These are phyloP conservation scores for Papilio polyxenes DNA, from an alignment of 1,140 invertebrate genomes.

Conservation along the genomic window DNA sequence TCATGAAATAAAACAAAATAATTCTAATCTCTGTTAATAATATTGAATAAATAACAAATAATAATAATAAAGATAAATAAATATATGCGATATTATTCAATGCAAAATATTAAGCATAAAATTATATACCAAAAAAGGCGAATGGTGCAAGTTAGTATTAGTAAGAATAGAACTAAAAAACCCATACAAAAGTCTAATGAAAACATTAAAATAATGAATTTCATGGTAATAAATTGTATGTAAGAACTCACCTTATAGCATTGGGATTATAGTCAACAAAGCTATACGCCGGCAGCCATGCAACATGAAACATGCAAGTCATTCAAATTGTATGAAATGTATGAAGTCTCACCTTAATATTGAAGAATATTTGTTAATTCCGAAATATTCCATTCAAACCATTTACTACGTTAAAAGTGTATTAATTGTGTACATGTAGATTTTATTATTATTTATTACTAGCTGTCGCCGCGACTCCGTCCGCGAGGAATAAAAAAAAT, in stretches of 20 bases:
- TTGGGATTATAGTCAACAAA: slow-evolving; percentile 80
- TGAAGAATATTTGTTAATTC: background rate
- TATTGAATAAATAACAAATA: too few relatives aligned
- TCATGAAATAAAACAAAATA: too few relatives aligned
- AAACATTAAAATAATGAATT: background rate
- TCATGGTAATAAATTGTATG: slow-evolving; percentile 34
- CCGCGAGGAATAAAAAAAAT: too few relatives aligned
- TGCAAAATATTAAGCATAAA: background rate
- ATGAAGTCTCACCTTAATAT: background rate
- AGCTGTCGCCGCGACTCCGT: too few relatives aligned
- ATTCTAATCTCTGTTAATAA: too few relatives aligned
- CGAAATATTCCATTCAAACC: too few relatives aligned
- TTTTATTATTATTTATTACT: too few relatives aligned
- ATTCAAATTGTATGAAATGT: slow-evolving; percentile 30
- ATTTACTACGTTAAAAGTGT: too few relatives aligned
- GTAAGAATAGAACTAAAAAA: background rate
- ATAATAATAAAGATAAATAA: too few relatives aligned
- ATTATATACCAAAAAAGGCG: background rate
- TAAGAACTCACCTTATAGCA: slow-evolving; percentile 72
- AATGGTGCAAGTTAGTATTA: background rate
- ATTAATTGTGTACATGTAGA: too few relatives aligned
- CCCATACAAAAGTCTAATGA: background rate
- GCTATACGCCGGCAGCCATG: slow-evolving; percentile 78
- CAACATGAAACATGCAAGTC: slow-evolving; percentile 79
- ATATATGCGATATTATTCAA: too few relatives aligned